Evolutionary conservation across 1,140 invertebrate genomes (phyloP).

Genomic region (Chrysomallon squamiferum): DNA sequence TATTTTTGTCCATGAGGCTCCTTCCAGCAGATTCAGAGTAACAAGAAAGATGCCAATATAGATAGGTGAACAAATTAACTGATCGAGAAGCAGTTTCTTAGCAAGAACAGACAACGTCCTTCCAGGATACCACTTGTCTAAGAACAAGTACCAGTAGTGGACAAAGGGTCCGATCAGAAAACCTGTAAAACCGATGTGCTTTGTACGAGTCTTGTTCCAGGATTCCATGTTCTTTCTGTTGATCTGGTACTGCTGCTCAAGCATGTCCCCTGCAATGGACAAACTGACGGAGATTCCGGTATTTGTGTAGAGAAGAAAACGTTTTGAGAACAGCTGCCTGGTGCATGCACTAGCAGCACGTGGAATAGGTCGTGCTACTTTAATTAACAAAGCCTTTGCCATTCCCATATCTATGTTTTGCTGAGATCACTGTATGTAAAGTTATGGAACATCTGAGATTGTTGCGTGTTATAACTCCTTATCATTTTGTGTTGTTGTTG

Average conservation of each 20-base stretch:
- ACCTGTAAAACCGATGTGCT: constrained; percentile 77
- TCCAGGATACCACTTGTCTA: constrained; percentile 76
- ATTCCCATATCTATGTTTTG: no score
- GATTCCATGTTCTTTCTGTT: constrained; percentile 64
- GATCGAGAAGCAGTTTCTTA: constrained; percentile 87
- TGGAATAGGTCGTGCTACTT: no score
- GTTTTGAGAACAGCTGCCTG: constrained; percentile 29
- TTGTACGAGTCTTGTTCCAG: constrained; percentile 74
- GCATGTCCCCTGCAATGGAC: constrained; percentile 79
- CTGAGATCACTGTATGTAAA: no score
- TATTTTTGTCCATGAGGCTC: constrained; percentile 64
- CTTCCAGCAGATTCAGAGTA: constrained; percentile 77
- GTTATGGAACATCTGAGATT: no score
- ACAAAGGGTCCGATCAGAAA: constrained; percentile 80
- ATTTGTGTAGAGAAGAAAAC: constrained; percentile 81
- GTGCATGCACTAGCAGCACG: neutral
- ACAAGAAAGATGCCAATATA: constrained; percentile 82
- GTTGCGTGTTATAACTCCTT: no score
- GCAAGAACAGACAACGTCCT: constrained; percentile 73
- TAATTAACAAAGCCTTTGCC: no score
- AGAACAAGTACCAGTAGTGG: constrained; percentile 82
- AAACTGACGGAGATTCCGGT: constrained; percentile 80
- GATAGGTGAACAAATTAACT: constrained; percentile 85
- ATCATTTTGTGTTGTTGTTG: no score
- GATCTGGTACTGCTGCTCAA: constrained; percentile 87